A percentile compares a stretch with the other conserved stretches of the same genome.
Evolutionary conservation across 2,113 vertebrate species (phyloP).

Genomic region (Albula glossodonta): DNA sequence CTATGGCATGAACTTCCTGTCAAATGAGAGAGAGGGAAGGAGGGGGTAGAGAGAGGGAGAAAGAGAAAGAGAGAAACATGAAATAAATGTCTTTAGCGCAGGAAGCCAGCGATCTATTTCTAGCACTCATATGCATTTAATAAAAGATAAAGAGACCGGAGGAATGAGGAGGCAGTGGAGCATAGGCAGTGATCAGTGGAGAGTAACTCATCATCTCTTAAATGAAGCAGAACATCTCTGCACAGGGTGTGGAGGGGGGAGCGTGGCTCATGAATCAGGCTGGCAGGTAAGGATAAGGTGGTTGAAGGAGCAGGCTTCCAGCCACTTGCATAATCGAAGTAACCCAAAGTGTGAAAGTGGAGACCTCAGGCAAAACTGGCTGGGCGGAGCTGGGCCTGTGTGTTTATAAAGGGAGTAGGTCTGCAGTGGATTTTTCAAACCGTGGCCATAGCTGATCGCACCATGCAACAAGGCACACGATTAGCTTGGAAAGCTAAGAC

Average conservation of each 20-base stretch:
- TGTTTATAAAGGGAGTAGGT: too few species aligned
- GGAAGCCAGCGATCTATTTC: background rate
- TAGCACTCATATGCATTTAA: background rate
- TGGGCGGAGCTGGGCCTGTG: too few species aligned
- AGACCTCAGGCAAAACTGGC: too few species aligned
- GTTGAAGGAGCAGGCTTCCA: too few species aligned
- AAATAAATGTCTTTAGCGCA: background rate
- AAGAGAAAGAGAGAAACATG: slow-evolving; percentile 13
- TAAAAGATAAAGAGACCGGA: background rate
- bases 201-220: slow-evolving; percentile 31
- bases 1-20: slow-evolving; percentile 79
- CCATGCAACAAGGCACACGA: too few species aligned
- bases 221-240: slow-evolving; percentile 39
- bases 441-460: too few species aligned
- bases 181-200: slow-evolving; percentile 31
- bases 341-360: too few species aligned
- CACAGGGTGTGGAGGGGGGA: slow-evolving; percentile 23
- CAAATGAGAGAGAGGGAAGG: slow-evolving; percentile 22
- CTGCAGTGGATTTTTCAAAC: too few species aligned
- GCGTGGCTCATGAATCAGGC: slow-evolving; percentile 50
- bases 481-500: too few species aligned
- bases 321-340: too few species aligned
- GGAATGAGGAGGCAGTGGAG: background rate
- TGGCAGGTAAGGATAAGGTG: slow-evolving; percentile 32
- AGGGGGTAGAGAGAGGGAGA: background rate